Conservation (phyloP, 30 jellyfish, hydroid and myxozoan genomes). For the Clytia hemisphaerica region DNA sequence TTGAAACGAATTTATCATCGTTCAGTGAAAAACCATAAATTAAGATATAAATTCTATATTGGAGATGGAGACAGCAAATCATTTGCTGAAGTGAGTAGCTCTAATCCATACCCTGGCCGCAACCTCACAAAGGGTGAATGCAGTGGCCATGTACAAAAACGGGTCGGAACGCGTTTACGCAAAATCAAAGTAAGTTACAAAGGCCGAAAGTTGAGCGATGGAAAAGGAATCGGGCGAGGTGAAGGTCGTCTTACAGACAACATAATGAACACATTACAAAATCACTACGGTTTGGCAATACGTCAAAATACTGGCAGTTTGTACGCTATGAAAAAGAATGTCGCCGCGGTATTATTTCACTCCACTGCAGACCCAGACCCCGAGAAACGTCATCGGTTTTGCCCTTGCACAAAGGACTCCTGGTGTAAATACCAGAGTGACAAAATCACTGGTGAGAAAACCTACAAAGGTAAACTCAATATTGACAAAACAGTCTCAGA, state of each 20-base stretch:
- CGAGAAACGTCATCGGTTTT: slow-evolving; percentile 27
- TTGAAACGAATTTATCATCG: slow-evolving; percentile 11
- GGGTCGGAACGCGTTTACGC: slow-evolving; percentile 57
- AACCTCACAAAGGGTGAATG: slow-evolving; percentile 48
- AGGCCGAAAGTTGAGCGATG: slow-evolving; percentile 38
- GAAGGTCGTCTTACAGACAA: slow-evolving; percentile 54
- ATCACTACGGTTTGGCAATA: slow-evolving; percentile 60
- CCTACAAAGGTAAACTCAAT: slow-evolving; percentile 21
- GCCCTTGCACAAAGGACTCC: slow-evolving; percentile 30
- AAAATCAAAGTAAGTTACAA: slow-evolving; percentile 24
- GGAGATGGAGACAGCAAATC: slow-evolving; percentile 47
- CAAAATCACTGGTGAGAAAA: slow-evolving; percentile 28
- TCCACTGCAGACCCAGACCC: slow-evolving; percentile 17
- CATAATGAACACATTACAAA: slow-evolving; percentile 56
- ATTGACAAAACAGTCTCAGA: slow-evolving; percentile 33
- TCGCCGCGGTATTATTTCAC: slow-evolving; percentile 47
- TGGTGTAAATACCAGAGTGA: slow-evolving; percentile 52
- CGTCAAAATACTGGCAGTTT: slow-evolving; percentile 38
- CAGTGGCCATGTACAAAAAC: slow-evolving; percentile 64
- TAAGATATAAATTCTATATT: slow-evolving; percentile 21
- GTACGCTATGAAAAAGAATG: slow-evolving; percentile 54
- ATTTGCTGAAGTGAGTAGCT: slow-evolving; percentile 13
- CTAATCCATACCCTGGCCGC: slow-evolving; percentile 47
- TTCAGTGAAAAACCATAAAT: slow-evolving; percentile 17
- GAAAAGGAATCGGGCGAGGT: slow-evolving; percentile 42